phyloP scores from a whole-genome alignment of 2,797 vertebrate genomes.

The Melopsittacus undulatus region DNA sequence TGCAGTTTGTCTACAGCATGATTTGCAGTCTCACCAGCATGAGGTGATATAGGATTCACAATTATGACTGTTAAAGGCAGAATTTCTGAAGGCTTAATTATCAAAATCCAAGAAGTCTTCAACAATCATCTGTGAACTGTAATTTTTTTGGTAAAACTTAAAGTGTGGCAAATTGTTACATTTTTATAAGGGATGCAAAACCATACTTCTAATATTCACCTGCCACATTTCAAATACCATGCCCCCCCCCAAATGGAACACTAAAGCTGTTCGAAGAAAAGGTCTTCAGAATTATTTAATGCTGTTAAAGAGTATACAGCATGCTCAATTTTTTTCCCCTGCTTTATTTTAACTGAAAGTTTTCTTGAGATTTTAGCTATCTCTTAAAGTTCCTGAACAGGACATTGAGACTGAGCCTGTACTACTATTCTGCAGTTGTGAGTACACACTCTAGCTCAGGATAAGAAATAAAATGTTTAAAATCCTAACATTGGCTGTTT shows the following conservation, averaged over 20 bases:
- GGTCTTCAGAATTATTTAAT: slow-evolving; percentile 11
- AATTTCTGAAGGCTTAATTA: slow-evolving; percentile 13
- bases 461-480: not conserved
- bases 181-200: slow-evolving; percentile 25
- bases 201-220: not conserved
- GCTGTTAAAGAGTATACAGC: not conserved
- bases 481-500: not conserved
- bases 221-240: slow-evolving; percentile 6
- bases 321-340: fast-evolving
- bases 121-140: slow-evolving; percentile 8
- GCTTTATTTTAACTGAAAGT: not conserved
- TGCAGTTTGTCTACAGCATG: not conserved
- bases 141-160: not conserved
- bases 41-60: not conserved
- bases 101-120: not conserved
- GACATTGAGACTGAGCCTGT: not conserved
- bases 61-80: not conserved
- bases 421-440: not conserved
- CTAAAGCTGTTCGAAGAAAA: slow-evolving; percentile 34
- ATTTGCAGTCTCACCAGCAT: not conserved
- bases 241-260: not conserved
- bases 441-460: not conserved
- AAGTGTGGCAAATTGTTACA: not conserved
- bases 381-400: not conserved
- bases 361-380: not conserved